phyloP scores from a whole-genome alignment of 2,113 vertebrate species.

The Hypocryptadius cinnamomeus region DNA sequence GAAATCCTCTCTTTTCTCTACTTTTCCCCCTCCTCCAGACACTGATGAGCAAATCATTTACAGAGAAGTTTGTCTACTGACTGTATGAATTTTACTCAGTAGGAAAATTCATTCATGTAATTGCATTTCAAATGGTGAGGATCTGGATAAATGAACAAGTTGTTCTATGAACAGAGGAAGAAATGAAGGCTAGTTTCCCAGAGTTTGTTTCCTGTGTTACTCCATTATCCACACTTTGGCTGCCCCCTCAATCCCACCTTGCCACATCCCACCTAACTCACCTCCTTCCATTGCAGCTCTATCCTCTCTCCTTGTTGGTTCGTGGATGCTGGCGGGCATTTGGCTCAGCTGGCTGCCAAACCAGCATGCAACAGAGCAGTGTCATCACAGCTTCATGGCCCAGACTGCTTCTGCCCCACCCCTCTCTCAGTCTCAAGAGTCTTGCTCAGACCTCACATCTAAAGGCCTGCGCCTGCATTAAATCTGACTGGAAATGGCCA shows the following conservation, averaged over 20 bases:
- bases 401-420: background rate
- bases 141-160: background rate
- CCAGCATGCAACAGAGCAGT: background rate
- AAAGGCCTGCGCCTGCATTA: background rate
- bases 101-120: background rate
- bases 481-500: background rate
- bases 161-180: background rate
- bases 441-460: background rate
- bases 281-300: background rate
- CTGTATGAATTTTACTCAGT: background rate
- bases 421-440: background rate
- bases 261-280: background rate
- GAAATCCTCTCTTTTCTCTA: background rate
- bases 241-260: background rate
- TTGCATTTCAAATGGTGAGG: background rate
- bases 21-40: background rate
- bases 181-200: background rate
- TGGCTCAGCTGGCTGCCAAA: background rate
- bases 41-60: background rate
- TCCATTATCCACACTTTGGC: background rate
- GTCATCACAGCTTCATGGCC: background rate
- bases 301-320: background rate
- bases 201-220: background rate
- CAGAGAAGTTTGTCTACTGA: background rate
- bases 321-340: accelerated